Evolutionary conservation across 1,140 invertebrate species (phyloP), one percentile per base, ranked within the genome.

Genomic region (Formica exsecta): DNA sequence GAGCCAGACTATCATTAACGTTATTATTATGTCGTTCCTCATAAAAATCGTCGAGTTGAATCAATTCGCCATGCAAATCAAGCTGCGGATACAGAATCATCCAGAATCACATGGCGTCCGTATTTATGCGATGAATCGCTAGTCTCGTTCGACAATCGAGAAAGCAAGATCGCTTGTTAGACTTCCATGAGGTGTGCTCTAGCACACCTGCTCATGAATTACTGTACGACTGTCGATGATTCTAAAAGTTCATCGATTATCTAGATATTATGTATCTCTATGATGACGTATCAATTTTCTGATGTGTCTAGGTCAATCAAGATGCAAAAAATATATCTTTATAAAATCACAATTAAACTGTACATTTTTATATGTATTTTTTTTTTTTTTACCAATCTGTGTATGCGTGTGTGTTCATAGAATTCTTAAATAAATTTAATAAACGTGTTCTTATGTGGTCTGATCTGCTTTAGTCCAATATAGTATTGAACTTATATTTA

Each of bases 21-120:
- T 64, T 59, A 64, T 29, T 61, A 64, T 29, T 61, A 64, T 57
- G 29, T 85, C 57, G 59, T 32, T 88, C 29, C 64, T 80, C 62
- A 54, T 80, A 70, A 86, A 87, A 44, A 65, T 76, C 87, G 59
- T 29, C 66, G 54, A 19, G 2, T 73, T 61, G 29, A 87, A 86
- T 90, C 76, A 89, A 90, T 84, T 87, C 54, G 0, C 44, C 41
- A 51, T 64, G 83, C 38, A 59, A 87, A 88, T 61, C 57, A 36
- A 74, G 44, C 8, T 11, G 32, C 22, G 5, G 38, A 66, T 80
- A 19, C 65, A 7, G 19, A 36, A 68, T 16, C 32, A 59, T 19
- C 57, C 41, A 38, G 29, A 51, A 51, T 16, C 44, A 36, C 36
- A n/a, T 25, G 16, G 62, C 64, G 32, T 66, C 32, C 25, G 29